Percentiles rank a stretch among this genome's conserved stretches.
Evolutionary conservation across 2,888 invertebrate genomes (phyloP).

Genomic region (Brenthis hecate): DNA sequence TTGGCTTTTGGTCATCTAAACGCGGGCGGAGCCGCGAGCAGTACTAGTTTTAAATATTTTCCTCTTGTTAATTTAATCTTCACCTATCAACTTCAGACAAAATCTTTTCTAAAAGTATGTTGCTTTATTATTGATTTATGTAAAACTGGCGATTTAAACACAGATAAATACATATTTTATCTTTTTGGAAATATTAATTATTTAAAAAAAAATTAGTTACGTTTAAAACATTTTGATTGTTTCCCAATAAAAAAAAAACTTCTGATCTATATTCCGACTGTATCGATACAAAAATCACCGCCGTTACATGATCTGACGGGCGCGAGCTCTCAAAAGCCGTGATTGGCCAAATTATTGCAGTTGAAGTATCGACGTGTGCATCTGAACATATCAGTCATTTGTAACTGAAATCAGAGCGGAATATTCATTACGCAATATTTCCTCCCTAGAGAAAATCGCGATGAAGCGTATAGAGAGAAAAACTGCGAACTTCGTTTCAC

Average conservation of each 20-base stretch:
- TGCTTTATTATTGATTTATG: background rate
- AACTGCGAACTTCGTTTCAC: constrained; percentile 77
- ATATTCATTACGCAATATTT: constrained; percentile 73
- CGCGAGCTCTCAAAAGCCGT: constrained; percentile 7
- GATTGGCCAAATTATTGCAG: constrained; percentile 30
- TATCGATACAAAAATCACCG: constrained; percentile 4
- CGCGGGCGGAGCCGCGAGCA: no score
- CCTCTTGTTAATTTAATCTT: background rate
- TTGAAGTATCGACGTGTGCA: constrained; percentile 24
- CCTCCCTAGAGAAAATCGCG: constrained; percentile 62
- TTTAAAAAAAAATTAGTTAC: no score
- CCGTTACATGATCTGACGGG: constrained; percentile 7
- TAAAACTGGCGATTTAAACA: no score
- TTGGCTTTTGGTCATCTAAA: no score
- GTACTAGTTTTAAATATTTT: background rate
- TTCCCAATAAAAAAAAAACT: background rate
- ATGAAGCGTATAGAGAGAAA: constrained; percentile 72
- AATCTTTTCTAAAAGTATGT: background rate
- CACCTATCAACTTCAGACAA: background rate
- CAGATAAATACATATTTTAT: no score
- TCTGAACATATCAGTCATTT: constrained; percentile 33
- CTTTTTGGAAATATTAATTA: no score
- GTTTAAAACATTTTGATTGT: background rate
- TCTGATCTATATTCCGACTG: background rate
- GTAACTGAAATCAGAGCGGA: constrained; percentile 54